These are phyloP conservation scores for Epizoanthus stellaris DNA, from an alignment of 92 coral and sea anemone genomes.

Conservation along the genomic window DNA sequence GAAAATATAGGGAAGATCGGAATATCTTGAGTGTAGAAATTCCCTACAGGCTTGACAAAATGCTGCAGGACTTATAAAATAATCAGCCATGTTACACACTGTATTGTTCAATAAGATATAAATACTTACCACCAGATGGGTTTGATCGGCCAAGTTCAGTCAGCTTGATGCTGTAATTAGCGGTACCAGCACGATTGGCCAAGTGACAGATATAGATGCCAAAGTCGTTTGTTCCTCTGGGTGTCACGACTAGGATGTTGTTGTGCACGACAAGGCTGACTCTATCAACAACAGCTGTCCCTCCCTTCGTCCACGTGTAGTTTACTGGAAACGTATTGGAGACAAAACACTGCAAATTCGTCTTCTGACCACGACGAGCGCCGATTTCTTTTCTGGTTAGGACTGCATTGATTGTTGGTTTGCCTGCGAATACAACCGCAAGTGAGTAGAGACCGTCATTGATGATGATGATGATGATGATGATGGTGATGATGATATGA, in stretches of 20 bases:
- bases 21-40: no score
- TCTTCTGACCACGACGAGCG: conserved; percentile 18
- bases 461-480: not conserved
- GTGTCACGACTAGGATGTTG: conserved; percentile 25
- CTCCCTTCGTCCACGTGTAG: conserved; percentile 37
- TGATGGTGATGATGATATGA: not conserved
- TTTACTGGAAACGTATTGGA: conserved; percentile 19
- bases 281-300: not conserved
- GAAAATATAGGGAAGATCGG: no score
- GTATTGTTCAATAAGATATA: not conserved
- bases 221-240: conserved; percentile 30
- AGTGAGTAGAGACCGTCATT: no score
- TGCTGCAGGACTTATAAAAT: not conserved
- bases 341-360: conserved; percentile 13
- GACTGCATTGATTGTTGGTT: conserved; percentile 9
- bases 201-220: conserved; percentile 23
- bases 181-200: conserved; percentile 19
- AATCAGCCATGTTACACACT: not conserved
- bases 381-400: conserved; percentile 32
- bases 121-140: not conserved
- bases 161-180: conserved; percentile 26
- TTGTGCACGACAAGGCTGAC: conserved; percentile 17
- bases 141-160: not conserved
- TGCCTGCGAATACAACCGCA: conserved; percentile 3
- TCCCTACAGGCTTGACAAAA: not conserved